These are phyloP conservation scores for Gadus chalcogrammus DNA, from an alignment of 2,113 vertebrate species.

Conservation along the genomic window DNA sequence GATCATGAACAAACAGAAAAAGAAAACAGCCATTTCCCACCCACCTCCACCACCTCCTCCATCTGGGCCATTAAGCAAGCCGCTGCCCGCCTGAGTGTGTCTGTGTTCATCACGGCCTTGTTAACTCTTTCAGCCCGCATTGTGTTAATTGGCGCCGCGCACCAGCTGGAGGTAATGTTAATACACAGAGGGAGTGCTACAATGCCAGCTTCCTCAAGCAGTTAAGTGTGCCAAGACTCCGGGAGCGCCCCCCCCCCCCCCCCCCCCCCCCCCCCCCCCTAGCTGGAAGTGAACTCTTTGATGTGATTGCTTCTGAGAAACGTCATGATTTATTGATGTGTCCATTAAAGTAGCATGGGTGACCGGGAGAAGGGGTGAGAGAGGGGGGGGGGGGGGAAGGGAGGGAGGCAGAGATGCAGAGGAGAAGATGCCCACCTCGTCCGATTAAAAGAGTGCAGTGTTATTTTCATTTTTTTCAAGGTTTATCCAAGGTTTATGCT, in stretches of 20 bases:
- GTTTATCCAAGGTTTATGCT: slow-evolving; percentile 4
- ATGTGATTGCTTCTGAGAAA: slow-evolving; percentile 79
- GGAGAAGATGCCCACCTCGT: slow-evolving; percentile 32
- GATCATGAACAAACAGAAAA: neutral
- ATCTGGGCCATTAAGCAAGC: neutral
- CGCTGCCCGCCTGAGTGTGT: neutral
- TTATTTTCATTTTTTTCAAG: neutral
- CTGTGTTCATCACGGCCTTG: slow-evolving; percentile 5
- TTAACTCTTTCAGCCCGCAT: slow-evolving; percentile 36
- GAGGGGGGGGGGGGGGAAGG: slow-evolving; percentile 35
- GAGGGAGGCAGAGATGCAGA: slow-evolving; percentile 22
- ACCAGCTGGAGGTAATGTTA: slow-evolving; percentile 65
- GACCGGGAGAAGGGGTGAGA: slow-evolving; percentile 45
- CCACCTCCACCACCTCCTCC: neutral
- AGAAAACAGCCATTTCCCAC: neutral
- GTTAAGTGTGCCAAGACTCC: slow-evolving; percentile 63
- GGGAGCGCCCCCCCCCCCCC: slow-evolving; percentile 54
- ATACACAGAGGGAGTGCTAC: slow-evolving; percentile 61
- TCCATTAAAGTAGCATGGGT: slow-evolving; percentile 74
- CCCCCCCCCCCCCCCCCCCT: slow-evolving; percentile 39
- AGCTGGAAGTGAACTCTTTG: slow-evolving; percentile 74
- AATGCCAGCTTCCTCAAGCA: slow-evolving; percentile 51
- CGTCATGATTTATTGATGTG: slow-evolving; percentile 83
- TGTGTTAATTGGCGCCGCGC: slow-evolving; percentile 59
- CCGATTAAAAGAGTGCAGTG: neutral